These are phyloP conservation scores for Hyppa rectilinea DNA, from an alignment of 2,888 invertebrate species.

Conservation along the genomic window DNA sequence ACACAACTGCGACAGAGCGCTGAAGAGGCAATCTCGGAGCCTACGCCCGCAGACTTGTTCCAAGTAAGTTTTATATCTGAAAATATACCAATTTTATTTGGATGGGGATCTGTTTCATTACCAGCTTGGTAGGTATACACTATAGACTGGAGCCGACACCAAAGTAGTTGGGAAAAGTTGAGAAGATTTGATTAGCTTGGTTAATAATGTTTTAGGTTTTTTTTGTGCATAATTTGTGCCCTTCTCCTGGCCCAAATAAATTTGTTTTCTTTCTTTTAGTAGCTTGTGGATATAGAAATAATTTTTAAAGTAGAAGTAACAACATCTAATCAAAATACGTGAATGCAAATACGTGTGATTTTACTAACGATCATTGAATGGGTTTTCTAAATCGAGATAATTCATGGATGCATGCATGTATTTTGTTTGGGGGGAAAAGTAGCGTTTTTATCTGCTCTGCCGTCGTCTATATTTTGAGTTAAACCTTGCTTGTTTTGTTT, in stretches of 20 bases:
- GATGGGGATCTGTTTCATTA: no score
- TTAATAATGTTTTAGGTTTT: no score
- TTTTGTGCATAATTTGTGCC: no score
- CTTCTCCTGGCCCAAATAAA: no score
- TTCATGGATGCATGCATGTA: not conserved
- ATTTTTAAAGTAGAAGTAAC: no score
- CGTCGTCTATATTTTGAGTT: slow-evolving; percentile 2
- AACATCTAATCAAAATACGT: not conserved
- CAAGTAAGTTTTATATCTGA: slow-evolving; percentile 72
- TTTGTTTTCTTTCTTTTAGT: no score
- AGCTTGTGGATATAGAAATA: no score
- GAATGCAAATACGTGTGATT: not conserved
- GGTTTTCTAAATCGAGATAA: not conserved
- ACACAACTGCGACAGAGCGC: slow-evolving; percentile 86
- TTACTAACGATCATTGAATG: not conserved
- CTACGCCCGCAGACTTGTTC: slow-evolving; percentile 86
- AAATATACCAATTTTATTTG: not conserved
- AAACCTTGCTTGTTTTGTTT: slow-evolving; percentile 8
- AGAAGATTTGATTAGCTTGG: no score
- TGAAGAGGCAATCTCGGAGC: slow-evolving; percentile 87
- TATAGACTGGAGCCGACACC: no score
- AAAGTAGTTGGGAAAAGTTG: no score
- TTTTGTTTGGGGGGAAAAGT: not conserved
- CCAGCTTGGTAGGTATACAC: no score
- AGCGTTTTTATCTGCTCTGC: not conserved